phyloP scores from a whole-genome alignment of 2,888 invertebrate genomes.

The Andricus quercusramuli region DNA sequence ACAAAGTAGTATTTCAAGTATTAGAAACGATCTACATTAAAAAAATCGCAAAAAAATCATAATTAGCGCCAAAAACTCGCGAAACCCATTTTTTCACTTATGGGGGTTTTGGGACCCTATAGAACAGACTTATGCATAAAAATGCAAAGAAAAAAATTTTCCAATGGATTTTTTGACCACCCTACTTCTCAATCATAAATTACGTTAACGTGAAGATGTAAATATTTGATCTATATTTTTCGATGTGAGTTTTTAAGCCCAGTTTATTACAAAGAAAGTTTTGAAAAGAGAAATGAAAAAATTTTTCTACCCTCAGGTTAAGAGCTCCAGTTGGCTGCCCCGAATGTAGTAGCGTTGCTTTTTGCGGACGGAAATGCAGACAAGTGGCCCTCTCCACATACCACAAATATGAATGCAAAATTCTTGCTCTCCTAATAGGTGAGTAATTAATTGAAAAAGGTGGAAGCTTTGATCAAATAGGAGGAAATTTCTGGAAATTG shows the following conservation, averaged over 20 bases:
- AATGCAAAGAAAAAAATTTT: no score
- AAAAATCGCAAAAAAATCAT: no score
- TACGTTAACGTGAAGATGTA: no score
- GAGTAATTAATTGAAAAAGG: neutral
- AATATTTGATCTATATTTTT: neutral
- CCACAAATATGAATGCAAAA: constrained; percentile 49
- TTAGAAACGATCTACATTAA: no score
- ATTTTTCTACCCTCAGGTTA: constrained; percentile 1
- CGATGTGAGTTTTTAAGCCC: neutral
- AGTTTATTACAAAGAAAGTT: neutral
- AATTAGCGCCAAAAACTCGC: no score
- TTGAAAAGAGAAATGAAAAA: neutral
- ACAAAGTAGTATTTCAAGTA: no score
- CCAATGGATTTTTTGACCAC: no score
- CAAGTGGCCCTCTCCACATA: constrained; percentile 38
- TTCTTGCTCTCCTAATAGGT: constrained; percentile 47
- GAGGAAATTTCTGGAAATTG: neutral
- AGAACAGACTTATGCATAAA: no score
- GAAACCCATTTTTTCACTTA: no score
- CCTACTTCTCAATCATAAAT: no score
- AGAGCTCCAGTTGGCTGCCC: constrained; percentile 61
- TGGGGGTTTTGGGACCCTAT: no score
- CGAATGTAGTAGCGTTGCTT: constrained; percentile 43
- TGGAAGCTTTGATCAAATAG: neutral
- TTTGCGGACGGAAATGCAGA: constrained; percentile 48